Evolutionary conservation across 2,797 vertebrate species (phyloP).

Genomic region (Ammospiza maritima): DNA sequence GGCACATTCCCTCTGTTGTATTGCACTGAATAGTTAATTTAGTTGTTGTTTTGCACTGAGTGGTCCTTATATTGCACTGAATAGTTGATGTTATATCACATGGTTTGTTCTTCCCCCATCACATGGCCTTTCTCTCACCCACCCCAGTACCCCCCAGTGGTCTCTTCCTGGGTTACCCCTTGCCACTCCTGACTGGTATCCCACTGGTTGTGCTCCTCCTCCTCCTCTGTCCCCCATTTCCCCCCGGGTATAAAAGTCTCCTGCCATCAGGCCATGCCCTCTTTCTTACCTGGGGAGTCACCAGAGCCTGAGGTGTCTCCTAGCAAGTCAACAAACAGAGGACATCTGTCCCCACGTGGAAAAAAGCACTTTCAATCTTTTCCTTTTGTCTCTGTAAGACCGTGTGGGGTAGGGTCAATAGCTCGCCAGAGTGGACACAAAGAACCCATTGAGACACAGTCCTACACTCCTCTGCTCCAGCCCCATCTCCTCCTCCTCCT

Average conservation of each 20-base stretch:
- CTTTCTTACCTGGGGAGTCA: neutral
- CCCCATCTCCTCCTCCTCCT: too few relatives aligned
- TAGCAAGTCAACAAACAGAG: neutral
- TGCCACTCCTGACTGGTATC: neutral
- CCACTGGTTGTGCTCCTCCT: neutral
- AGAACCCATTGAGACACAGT: neutral
- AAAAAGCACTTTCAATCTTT: neutral
- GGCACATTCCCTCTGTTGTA: neutral
- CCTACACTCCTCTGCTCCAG: neutral
- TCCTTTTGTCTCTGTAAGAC: neutral
- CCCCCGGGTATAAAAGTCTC: neutral
- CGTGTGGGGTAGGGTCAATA: rapidly evolving
- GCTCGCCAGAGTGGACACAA: neutral
- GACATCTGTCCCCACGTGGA: neutral
- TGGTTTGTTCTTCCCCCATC: neutral
- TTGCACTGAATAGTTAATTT: neutral
- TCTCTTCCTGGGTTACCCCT: neutral
- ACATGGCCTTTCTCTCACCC: neutral
- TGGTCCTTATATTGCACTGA: neutral
- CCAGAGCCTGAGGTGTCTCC: neutral
- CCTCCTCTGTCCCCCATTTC: neutral
- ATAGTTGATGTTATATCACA: neutral
- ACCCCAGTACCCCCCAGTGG: neutral
- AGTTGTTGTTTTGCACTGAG: neutral
- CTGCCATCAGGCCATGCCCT: neutral